A percentile compares a stretch with the other conserved stretches of the same genome.
Evolutionary conservation across 2,888 invertebrate genomes (phyloP).

Genomic region (Lordiphosa andalusiaca): DNA sequence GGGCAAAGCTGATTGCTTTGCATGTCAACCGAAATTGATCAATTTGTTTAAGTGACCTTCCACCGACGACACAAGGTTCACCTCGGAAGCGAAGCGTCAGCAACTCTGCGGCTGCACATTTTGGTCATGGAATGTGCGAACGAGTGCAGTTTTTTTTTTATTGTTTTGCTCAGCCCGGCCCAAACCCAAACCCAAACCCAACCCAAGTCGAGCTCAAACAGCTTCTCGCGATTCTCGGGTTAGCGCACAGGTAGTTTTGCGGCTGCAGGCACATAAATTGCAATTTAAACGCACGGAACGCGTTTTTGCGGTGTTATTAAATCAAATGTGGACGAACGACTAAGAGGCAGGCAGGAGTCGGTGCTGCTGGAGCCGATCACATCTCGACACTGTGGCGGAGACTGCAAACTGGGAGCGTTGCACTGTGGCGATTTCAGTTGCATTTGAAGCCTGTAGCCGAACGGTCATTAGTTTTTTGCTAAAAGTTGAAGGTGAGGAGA

Average conservation of each 20-base stretch:
- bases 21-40: slow-evolving; percentile 36
- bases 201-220: slow-evolving; percentile 13
- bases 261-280: slow-evolving; percentile 60
- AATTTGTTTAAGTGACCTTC: slow-evolving; percentile 27
- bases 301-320: slow-evolving; percentile 55
- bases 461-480: slow-evolving; percentile 21
- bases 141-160: slow-evolving; percentile 63
- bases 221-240: slow-evolving; percentile 29
- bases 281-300: slow-evolving; percentile 45
- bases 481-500: neutral
- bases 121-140: slow-evolving; percentile 62
- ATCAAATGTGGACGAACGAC: slow-evolving; percentile 45
- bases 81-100: slow-evolving; percentile 13
- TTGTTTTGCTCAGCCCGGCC: neutral
- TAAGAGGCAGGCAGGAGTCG: slow-evolving; percentile 19
- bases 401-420: slow-evolving; percentile 21
- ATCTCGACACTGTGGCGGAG: slow-evolving; percentile 18
- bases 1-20: slow-evolving; percentile 25
- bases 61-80: slow-evolving; percentile 1
- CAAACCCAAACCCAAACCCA: neutral
- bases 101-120: slow-evolving; percentile 29
- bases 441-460: slow-evolving; percentile 23
- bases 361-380: slow-evolving; percentile 16
- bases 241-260: slow-evolving; percentile 43
- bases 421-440: slow-evolving; percentile 46